Base-by-base conservation (phyloP, 2,113 vertebrate species). In the Campylomormyrus numenius region DNA sequence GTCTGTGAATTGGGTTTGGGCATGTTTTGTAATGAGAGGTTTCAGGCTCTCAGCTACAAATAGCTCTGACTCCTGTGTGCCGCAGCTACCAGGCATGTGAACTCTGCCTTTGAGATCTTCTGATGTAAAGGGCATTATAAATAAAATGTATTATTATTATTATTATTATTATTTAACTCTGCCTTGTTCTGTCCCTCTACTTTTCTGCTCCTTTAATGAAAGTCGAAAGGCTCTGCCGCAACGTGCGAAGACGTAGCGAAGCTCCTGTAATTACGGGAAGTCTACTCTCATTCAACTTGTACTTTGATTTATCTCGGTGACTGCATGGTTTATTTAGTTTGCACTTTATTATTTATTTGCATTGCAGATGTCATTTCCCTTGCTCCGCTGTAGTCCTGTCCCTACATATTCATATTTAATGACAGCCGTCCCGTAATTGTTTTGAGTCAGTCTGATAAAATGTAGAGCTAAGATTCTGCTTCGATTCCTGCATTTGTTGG, bases 261-360 rank as follows among this genome's bases (percentile, higher is more conserved):
- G 46, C 49, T 89, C 90, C 62, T 89, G 83, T 91, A 89, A 91
- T 91, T 91, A 91, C 31, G 13, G 86, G 84, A 48, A 31, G 56
- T 46, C 49, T 89, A 35, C 62, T 77, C 88, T 87, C 48, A 89
- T 89, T 89, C 62, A 77, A 15, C 83, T 87, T 88, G 87, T 42
- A 49, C 74, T 85, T 56, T 84, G 80, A 89, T 56, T 46, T 21
- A 46, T 86, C 49, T 48, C 24, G 46, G 87, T 39, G 45, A 50
- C 84, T 77, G 86, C 52, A 89, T 66, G 46, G 89, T 88, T 90
- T 90, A 77, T 90, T 90, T 80, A 86, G 27, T 77, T 90, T 74
- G 56, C 31, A 50, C 53, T 85, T 21, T 56, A 85, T 84, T 84
- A 89, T 89, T 56, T 89, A 89, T 83, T 83, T 83, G n/a, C 49